Base-by-base conservation (phyloP, 2,797 vertebrate species). In the Etheostoma perlongum region DNA sequence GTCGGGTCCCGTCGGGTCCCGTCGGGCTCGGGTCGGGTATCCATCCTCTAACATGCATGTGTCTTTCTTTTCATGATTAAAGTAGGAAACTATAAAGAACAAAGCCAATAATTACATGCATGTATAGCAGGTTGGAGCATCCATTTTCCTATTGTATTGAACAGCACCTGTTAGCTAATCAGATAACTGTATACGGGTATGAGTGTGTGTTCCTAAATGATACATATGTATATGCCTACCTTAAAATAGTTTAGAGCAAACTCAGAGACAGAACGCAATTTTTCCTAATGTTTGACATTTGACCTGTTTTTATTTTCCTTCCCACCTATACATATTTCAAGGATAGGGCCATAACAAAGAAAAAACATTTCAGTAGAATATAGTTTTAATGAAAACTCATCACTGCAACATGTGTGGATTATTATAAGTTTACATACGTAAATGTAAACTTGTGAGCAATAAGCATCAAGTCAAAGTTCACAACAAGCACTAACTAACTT, bases 21-120 rank as follows among this genome's bases (percentile, higher is more conserved):
- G n/a, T n/a, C n/a, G n/a, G n/a, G n/a, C n/a, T n/a, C n/a, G n/a
- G n/a, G n/a, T n/a, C n/a, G n/a, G n/a, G n/a, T n/a, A n/a, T n/a
- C n/a, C n/a, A n/a, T n/a, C n/a, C n/a, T n/a, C n/a, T n/a, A n/a
- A 27, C 36, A 44, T 78, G 5, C 2, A 44, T 4, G 30, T 40
- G 23, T 62, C 7, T 54, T 40, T 48, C 18, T 68, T 48, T 66
- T 75, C 2, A 67, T 49, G 30, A 69, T 62, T 18, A 64, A n/a
- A 65, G 6, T 16, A 19, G 19, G 10, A 47, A 49, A 6, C 5
- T 16, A 14, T 48, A 4, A 36, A 63, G 15, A 70, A 49, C 47
- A 23, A 63, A 59, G 57, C 25, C 16, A 60, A 4, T 51, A 49
- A 33, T 30, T 30, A 36, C 0, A 46, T 12, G 49, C 30, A 18